Percentiles rank a stretch among this genome's conserved stretches.
phyloP scores from a whole-genome alignment of 2,113 vertebrate species.

The Atherinomorus stipes region DNA sequence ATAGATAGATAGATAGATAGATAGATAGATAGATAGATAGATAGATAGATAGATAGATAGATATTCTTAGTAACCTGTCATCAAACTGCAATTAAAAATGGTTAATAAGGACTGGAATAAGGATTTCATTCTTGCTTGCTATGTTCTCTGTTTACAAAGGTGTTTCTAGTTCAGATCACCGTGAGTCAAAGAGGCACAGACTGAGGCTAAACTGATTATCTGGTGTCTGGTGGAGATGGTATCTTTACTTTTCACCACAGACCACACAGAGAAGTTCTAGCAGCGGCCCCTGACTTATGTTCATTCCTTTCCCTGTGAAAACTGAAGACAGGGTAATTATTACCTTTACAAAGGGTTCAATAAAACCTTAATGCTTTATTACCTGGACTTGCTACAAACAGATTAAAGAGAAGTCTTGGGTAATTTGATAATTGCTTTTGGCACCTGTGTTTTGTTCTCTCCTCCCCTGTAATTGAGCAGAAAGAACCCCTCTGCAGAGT shows the following conservation, averaged over 20 bases:
- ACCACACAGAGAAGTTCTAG: constrained; percentile 3
- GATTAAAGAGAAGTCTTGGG: constrained; percentile 75
- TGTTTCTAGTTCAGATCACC: too few relatives aligned
- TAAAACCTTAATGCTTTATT: constrained; percentile 74
- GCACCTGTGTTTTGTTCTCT: constrained; percentile 70
- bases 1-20: too few relatives aligned
- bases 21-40: too few relatives aligned
- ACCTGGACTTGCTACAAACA: constrained; percentile 78
- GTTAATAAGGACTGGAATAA: too few relatives aligned
- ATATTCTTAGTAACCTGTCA: too few relatives aligned
- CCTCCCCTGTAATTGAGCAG: constrained; percentile 61
- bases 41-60: too few relatives aligned
- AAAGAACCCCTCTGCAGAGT: constrained; percentile 67
- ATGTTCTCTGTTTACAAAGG: too few relatives aligned
- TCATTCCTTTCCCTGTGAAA: constrained; percentile 62
- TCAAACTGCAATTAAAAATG: too few relatives aligned
- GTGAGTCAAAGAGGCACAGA: too few relatives aligned
- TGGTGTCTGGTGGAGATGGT: not conserved
- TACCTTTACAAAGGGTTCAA: constrained; percentile 67
- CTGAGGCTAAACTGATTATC: too few relatives aligned
- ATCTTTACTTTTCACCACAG: not conserved
- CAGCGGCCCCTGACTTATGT: constrained; percentile 69
- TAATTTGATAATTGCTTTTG: constrained; percentile 80
- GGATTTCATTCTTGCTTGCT: too few relatives aligned
- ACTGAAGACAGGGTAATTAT: constrained; percentile 72